Base-by-base conservation (phyloP, 2,113 vertebrate genomes). In the Oncorhynchus tshawytscha region DNA sequence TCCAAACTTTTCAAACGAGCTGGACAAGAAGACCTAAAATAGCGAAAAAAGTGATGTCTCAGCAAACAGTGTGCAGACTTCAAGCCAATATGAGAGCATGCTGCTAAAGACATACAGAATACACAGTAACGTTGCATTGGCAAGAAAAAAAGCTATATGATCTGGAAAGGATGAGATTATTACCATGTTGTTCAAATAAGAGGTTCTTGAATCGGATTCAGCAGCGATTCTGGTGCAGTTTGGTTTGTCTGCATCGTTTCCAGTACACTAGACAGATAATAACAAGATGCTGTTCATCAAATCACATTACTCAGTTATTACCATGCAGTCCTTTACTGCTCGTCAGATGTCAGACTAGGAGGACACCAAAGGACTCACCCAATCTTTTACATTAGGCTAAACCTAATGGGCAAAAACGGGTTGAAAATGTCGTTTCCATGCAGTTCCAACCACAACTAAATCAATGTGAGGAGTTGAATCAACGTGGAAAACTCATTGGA, bases 241-340 rank as follows among this genome's bases (percentile, higher is more conserved):
- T 73, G 82, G 81, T 67, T 88, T 91, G 74, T 90, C 88, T 71
- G 87, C 87, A 85, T 91, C 88, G 70, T 89, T 91, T 85, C 86
- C 90, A 86, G 89, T 73, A 79, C 87, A 90, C 90, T 91, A 87
- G 76, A 88, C 67, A 45, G 81, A 79, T 69, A 70, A 88, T 75
- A 45, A 88, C 72, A 84, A 88, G 57, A 81, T 66, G 24, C 69
- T 76, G 72, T 84, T 86, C 27, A 73, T 82, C 75, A 74, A 31
- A 57, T 20, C 54, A 57, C 54, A 57, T 20, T 57, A 20, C 16
- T 57, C 13, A 57, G 54, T 57, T 57, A 57, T 57, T 57, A 20
- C 54, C 13, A 57, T 15, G 3, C 54, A 45, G 39, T 45, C 39
- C 9, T 45, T 11, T 45, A 45, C 39, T 45, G 18, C 54, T 57